Evolutionary conservation across 1,140 invertebrate species (phyloP).

Genomic region (Dendroctonus ponderosae): DNA sequence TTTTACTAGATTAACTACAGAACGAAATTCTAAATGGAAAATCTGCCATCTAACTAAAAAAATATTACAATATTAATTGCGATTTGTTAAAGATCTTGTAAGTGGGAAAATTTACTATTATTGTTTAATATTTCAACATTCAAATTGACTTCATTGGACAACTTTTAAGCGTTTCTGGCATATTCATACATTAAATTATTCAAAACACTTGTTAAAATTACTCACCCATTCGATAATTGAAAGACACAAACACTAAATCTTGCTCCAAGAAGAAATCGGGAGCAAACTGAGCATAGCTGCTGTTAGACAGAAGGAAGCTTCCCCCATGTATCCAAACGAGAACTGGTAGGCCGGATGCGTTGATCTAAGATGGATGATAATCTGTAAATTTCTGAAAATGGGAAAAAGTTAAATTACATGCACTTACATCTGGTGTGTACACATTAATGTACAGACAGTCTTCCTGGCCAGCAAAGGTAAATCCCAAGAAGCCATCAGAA

Average conservation of each 20-base stretch:
- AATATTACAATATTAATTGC: too few relatives aligned
- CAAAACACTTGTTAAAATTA: too few relatives aligned
- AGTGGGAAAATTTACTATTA: too few relatives aligned
- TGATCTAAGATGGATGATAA: background rate
- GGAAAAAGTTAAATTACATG: background rate
- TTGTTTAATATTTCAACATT: too few relatives aligned
- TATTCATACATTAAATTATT: too few relatives aligned
- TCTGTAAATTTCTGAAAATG: background rate
- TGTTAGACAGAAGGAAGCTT: constrained; percentile 38
- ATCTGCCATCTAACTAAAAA: too few relatives aligned
- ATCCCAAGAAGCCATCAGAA: background rate
- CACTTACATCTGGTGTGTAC: constrained; percentile 18
- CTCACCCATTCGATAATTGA: constrained; percentile 57
- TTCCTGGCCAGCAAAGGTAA: constrained; percentile 6
- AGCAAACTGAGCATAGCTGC: constrained; percentile 38
- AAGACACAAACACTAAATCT: constrained; percentile 55
- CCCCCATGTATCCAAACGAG: constrained; percentile 49
- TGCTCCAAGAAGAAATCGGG: constrained; percentile 52
- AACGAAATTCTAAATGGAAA: too few relatives aligned
- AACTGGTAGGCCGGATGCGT: constrained; percentile 31
- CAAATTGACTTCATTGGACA: too few relatives aligned
- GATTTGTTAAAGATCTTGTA: too few relatives aligned
- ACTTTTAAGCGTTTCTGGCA: too few relatives aligned
- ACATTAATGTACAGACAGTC: constrained; percentile 28
- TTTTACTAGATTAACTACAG: too few relatives aligned